Evolutionary conservation across 2,797 vertebrate genomes (phyloP).

Genomic region (Esox lucius): DNA sequence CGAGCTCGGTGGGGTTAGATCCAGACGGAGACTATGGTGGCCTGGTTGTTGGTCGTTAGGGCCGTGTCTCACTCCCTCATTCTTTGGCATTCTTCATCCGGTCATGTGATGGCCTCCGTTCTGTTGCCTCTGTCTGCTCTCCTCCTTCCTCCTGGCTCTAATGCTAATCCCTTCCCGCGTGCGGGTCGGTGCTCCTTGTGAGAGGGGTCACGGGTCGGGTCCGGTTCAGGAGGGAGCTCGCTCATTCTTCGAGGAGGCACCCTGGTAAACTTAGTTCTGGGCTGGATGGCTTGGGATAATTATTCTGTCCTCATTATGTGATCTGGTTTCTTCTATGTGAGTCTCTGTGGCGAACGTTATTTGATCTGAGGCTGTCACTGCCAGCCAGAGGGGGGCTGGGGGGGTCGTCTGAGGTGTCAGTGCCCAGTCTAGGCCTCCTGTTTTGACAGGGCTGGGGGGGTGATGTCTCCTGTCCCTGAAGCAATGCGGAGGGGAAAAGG

Average conservation of each 20-base stretch:
- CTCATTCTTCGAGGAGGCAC: constrained; percentile 66
- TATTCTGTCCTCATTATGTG: constrained; percentile 74
- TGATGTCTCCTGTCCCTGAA: constrained; percentile 62
- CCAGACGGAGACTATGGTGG: no score
- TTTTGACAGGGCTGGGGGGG: constrained; percentile 73
- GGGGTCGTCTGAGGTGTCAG: constrained; percentile 51
- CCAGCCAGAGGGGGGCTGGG: constrained; percentile 34
- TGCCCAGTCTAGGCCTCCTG: constrained; percentile 58
- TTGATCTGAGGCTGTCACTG: constrained; percentile 68
- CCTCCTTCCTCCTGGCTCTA: constrained; percentile 36
- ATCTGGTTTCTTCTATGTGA: constrained; percentile 63
- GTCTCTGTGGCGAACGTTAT: constrained; percentile 64
- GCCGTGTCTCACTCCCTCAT: neutral
- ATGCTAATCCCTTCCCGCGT: constrained; percentile 60
- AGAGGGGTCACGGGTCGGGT: constrained; percentile 10
- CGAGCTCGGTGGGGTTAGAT: no score
- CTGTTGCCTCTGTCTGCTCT: constrained; percentile 29
- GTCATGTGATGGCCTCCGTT: neutral
- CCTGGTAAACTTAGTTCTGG: constrained; percentile 55
- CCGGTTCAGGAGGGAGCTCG: constrained; percentile 13
- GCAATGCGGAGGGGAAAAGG: constrained; percentile 47
- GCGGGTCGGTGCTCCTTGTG: constrained; percentile 33
- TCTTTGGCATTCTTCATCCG: neutral
- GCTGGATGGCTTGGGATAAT: constrained; percentile 61
- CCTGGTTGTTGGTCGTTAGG: no score